A percentile compares a stretch with the other conserved stretches of the same genome.
phyloP scores from a whole-genome alignment of 2,888 invertebrate genomes.

The Napeogenes inachia region DNA sequence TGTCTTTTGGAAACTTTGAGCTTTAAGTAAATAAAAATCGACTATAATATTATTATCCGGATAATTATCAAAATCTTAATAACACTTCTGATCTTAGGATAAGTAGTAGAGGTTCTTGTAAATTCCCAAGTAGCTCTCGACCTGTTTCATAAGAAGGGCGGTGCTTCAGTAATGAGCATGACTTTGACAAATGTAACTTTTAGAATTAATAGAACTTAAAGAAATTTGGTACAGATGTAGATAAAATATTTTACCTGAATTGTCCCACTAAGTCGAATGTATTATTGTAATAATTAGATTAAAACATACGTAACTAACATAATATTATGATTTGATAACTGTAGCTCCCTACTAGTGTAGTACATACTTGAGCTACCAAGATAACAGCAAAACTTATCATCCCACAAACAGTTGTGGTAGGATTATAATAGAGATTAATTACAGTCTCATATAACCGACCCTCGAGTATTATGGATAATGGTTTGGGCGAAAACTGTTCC shows the following conservation, averaged over 20 bases:
- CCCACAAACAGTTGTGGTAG: slow-evolving; percentile 8
- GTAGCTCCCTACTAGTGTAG: no score
- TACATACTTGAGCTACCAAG: background rate
- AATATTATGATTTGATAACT: no score
- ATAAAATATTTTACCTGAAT: no score
- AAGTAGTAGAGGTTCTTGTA: slow-evolving; percentile 20
- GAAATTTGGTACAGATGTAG: no score
- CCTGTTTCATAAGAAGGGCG: slow-evolving; percentile 23
- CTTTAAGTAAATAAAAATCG: background rate
- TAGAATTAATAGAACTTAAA: no score
- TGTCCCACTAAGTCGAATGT: no score
- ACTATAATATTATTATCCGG: slow-evolving; percentile 9
- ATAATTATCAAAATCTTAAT: slow-evolving; percentile 26
- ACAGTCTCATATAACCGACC: slow-evolving; percentile 23
- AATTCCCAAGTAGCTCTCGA: slow-evolving; percentile 23
- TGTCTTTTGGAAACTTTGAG: no score
- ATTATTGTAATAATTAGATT: no score
- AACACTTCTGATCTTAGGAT: slow-evolving; percentile 23
- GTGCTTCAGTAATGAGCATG: slow-evolving; percentile 20
- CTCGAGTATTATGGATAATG: slow-evolving; percentile 18
- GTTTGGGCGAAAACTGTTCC: slow-evolving; percentile 12
- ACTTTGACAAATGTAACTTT: background rate
- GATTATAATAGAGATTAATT: slow-evolving; percentile 25
- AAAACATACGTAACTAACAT: no score
- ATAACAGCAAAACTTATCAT: background rate